Evolutionary conservation across 2,888 invertebrate species (phyloP).

Genomic region (Tricholauxania praeusta): DNA sequence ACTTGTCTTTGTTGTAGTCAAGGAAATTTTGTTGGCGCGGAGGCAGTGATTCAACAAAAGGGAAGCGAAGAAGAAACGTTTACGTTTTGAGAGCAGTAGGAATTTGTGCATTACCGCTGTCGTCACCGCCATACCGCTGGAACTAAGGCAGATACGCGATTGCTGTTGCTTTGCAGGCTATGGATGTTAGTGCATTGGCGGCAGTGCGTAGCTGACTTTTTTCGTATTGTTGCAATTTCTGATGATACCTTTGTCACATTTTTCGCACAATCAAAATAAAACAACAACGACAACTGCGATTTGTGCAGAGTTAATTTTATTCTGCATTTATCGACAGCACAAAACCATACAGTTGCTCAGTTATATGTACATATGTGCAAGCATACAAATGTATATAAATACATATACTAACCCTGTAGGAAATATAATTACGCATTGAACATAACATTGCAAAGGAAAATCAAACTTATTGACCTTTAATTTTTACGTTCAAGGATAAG

Average conservation of each 20-base stretch:
- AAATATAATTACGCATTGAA: too few relatives aligned
- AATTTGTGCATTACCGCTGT: not conserved
- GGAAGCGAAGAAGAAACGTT: not conserved
- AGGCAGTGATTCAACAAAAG: not conserved
- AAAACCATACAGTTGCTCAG: slow-evolving; percentile 12
- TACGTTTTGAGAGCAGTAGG: not conserved
- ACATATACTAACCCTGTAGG: too few relatives aligned
- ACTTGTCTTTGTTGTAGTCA: too few relatives aligned
- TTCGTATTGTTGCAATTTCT: not conserved
- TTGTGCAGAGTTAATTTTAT: not conserved
- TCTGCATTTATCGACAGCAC: not conserved
- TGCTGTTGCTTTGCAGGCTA: not conserved
- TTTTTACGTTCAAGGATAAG: too few relatives aligned
- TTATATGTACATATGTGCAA: slow-evolving; percentile 23
- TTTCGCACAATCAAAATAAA: slow-evolving; percentile 1
- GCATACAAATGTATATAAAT: too few relatives aligned
- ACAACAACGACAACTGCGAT: not conserved
- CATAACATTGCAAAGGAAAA: too few relatives aligned
- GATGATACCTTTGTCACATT: slow-evolving; percentile 7
- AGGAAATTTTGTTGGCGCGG: not conserved
- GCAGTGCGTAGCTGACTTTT: slow-evolving; percentile 1
- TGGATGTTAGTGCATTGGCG: not conserved
- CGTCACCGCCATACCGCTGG: slow-evolving; percentile 7
- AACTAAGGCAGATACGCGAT: not conserved
- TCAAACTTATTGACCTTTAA: too few relatives aligned